phyloP scores from a whole-genome alignment of 2,797 vertebrate species.

The Poeciliopsis presidionis region DNA sequence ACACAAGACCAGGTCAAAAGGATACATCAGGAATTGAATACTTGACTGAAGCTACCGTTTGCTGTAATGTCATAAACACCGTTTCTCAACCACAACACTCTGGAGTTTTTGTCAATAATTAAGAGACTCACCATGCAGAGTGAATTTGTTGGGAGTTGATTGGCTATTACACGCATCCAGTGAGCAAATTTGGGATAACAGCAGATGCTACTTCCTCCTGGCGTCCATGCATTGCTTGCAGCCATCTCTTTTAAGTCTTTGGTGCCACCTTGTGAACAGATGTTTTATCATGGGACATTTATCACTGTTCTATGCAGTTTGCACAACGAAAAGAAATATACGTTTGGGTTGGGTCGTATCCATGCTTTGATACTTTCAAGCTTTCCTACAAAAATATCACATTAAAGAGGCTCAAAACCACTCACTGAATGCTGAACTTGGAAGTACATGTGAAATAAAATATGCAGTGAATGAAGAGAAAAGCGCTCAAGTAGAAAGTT shows the following conservation, averaged over 20 bases:
- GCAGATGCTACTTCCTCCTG: not conserved
- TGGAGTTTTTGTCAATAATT: not conserved
- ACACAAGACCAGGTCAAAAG: constrained; percentile 1
- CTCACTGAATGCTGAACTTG: not conserved
- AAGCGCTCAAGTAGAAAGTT: not conserved
- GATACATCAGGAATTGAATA: not conserved
- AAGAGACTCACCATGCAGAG: not conserved
- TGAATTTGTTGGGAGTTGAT: not conserved
- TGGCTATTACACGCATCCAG: not conserved
- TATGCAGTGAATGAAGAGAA: not conserved
- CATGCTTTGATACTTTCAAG: not conserved
- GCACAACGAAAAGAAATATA: not conserved
- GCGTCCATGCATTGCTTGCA: not conserved
- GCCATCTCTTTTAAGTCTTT: not conserved
- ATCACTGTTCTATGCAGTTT: not conserved
- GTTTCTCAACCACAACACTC: not conserved
- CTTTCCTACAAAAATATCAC: not conserved
- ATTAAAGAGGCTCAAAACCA: not conserved
- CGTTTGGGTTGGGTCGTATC: not conserved
- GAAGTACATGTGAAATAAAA: not conserved
- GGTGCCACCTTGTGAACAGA: constrained; percentile 4
- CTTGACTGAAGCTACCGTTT: too few species aligned
- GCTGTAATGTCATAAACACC: not conserved
- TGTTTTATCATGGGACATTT: not conserved
- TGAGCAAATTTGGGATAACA: constrained; percentile 1